phyloP scores from a whole-genome alignment of 2,113 vertebrate species.

The Cisticola juncidis region DNA sequence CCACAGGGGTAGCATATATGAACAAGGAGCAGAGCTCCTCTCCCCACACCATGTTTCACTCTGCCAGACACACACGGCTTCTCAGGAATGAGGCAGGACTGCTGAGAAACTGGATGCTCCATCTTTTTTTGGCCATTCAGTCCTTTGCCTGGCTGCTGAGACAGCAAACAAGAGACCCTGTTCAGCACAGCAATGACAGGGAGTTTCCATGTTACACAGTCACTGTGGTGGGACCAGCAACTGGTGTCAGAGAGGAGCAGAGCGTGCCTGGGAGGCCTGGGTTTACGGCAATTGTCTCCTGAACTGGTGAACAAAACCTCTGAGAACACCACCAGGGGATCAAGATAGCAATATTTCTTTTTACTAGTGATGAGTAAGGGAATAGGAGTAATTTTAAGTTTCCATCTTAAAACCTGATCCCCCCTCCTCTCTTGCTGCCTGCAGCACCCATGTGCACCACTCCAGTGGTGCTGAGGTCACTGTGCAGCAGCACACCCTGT shows the following conservation, averaged over 20 bases:
- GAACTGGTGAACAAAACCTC: not conserved
- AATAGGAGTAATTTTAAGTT: not conserved
- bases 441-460: rapidly evolving
- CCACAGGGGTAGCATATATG: not conserved
- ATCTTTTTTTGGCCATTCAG: not conserved
- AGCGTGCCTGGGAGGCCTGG: not conserved
- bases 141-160: not conserved
- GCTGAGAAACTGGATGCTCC: not conserved
- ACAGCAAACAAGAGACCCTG: not conserved
- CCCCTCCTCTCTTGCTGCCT: not conserved
- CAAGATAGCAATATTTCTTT: not conserved
- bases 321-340: not conserved
- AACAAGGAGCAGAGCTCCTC: not conserved
- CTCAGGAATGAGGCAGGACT: not conserved
- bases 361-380: not conserved
- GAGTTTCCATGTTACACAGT: not conserved
- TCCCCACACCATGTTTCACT: not conserved
- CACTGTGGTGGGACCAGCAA: not conserved
- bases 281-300: not conserved
- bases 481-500: not conserved
- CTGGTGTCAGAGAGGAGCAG: not conserved
- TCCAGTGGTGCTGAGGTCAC: not conserved
- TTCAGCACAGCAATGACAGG: not conserved
- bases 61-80: not conserved
- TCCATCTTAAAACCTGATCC: not conserved